These are phyloP conservation scores for Heliangelus exortis DNA, from an alignment of 2,797 vertebrate species.

Conservation along the genomic window DNA sequence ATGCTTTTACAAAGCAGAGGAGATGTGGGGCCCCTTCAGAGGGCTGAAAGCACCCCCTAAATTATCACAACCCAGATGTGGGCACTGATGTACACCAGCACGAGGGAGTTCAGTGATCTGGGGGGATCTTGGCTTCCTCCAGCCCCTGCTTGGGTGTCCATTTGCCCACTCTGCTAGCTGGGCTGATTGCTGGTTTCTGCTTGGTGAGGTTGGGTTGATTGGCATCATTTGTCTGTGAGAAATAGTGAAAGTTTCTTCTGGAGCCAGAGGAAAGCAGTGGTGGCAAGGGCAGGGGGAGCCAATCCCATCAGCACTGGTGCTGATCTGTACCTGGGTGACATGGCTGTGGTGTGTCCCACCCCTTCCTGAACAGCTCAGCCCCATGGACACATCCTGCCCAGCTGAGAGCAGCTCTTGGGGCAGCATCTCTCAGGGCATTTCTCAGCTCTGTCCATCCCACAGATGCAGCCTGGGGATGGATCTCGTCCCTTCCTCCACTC, in stretches of 20 bases:
- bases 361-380: not conserved
- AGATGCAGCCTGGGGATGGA: no score
- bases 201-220: not conserved
- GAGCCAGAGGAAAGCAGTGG: not conserved
- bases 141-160: not conserved
- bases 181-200: not conserved
- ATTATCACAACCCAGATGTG: not conserved
- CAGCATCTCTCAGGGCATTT: accelerated
- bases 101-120: no score
- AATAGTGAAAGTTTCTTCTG: not conserved
- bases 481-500: not conserved
- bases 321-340: no score
- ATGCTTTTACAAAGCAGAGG: not conserved
- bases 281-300: not conserved
- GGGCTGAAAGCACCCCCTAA: not conserved
- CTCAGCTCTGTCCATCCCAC: not conserved
- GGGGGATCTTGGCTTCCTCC: not conserved
- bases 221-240: not conserved
- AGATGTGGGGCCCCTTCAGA: not conserved
- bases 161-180: not conserved
- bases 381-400: not conserved
- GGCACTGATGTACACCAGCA: not conserved
- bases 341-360: not conserved
- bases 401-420: not conserved
- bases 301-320: accelerated